Evolutionary conservation across 1,140 invertebrate species (phyloP).

Genomic region (Monochamus saltuarius): DNA sequence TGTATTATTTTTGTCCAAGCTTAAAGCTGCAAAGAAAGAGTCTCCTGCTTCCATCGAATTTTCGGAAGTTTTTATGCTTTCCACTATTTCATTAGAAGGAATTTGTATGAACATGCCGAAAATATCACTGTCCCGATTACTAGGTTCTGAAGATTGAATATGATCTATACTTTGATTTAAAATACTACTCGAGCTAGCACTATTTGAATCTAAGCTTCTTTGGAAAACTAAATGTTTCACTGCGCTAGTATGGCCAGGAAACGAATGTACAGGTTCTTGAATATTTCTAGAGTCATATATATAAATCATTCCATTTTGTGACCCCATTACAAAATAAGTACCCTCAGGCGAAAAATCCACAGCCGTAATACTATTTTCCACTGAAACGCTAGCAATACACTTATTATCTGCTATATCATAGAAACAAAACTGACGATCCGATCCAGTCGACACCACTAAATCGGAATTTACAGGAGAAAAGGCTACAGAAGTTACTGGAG

Average conservation of each 20-base stretch:
- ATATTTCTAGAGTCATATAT: slow-evolving; percentile 45
- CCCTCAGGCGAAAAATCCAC: slow-evolving; percentile 46
- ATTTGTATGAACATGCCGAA: slow-evolving; percentile 18
- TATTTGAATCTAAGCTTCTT: slow-evolving; percentile 14
- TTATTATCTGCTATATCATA: slow-evolving; percentile 40
- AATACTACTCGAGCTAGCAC: slow-evolving; percentile 7
- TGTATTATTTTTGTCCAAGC: slow-evolving; percentile 32
- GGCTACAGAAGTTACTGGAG: slow-evolving; percentile 37
- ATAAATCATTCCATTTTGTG: slow-evolving; percentile 42
- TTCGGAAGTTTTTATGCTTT: background rate
- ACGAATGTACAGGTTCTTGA: slow-evolving; percentile 33
- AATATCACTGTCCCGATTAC: slow-evolving; percentile 22
- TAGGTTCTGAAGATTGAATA: background rate
- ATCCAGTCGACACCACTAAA: slow-evolving; percentile 39
- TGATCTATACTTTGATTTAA: background rate
- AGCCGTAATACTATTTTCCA: slow-evolving; percentile 42
- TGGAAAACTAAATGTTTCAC: slow-evolving; percentile 40
- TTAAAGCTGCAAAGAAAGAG: slow-evolving; percentile 33
- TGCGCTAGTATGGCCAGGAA: slow-evolving; percentile 35
- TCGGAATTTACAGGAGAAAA: slow-evolving; percentile 45
- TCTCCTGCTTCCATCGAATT: slow-evolving; percentile 21
- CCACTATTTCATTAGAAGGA: background rate
- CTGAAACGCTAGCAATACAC: slow-evolving; percentile 31
- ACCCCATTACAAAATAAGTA: slow-evolving; percentile 37
- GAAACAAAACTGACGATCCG: slow-evolving; percentile 43